Evolutionary conservation across 2,113 vertebrate species (phyloP).

Genomic region (human (Homo sapiens)): GRCh38 chr12:45871501-45872000

Average conservation of each 20-base stretch:
- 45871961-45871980: not conserved
- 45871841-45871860: not conserved
- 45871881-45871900: not conserved
- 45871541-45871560: not conserved
- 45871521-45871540: not conserved
- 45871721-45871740: not conserved
- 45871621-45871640: not conserved
- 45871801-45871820: not conserved
- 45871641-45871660: not conserved
- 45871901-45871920: not conserved
- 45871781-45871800: not conserved
- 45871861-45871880: not conserved
- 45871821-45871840: not conserved
- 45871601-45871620: not conserved
- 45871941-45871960: not conserved
- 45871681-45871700: not conserved
- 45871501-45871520: not conserved
- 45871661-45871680: not conserved
- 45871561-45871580: not conserved
- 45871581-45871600: not conserved
- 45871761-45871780: not conserved
- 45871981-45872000: not conserved
- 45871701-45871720: not conserved
- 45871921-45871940: not conserved
- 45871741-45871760: not conserved